Evolutionary conservation across 2,797 vertebrate genomes (phyloP), one percentile per base, ranked within the genome.

Genomic region (Hylomyscus alleni): DNA sequence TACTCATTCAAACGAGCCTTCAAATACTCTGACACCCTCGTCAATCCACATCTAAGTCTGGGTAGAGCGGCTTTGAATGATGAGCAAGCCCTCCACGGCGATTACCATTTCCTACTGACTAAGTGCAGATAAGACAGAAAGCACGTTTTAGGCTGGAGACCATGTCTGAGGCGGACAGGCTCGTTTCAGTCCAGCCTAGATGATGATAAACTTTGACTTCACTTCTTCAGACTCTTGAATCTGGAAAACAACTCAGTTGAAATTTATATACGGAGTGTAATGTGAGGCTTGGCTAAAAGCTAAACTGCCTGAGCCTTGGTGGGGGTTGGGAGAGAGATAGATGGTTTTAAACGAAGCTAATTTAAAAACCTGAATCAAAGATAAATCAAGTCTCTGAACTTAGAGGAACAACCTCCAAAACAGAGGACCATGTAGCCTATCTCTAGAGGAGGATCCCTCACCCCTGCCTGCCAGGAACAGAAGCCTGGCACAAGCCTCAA

Each of bases 341-440:
- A 52, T 0, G n/a, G 80, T 81, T 92, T 98, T 96, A 94, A 98
- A 97, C 83, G 90, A 78, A 97, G 26, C 62, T 96, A 95, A 97
- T 98, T 97, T 78, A 97, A 98, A 97, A 98, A 97, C 91, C 85
- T 40, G 75, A 97, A 97, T 97, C 89, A 73, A 95, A 98, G 98
- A 98, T 97, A 97, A 97, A 98, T 98, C 97, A 97, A 8, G 85
- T 92, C 95, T 93, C 92, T 95, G 89, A 93, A 97, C 89, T 95
- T 93, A 78, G 96, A 93, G 69, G 89, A 97, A 90, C 85, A 80
- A 96, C 80, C 90, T 95, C 95, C 96, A 93, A 94, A 67, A 40
- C 86, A 95, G 73, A 96, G 93, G 76, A 69, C 95, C 97, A 6
- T 58, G 50, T 44, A 92, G 95, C 93, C 97, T 96, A 98, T 54